Evolutionary conservation across 2,888 invertebrate genomes (phyloP).

Genomic region (Lithodes maja): DNA sequence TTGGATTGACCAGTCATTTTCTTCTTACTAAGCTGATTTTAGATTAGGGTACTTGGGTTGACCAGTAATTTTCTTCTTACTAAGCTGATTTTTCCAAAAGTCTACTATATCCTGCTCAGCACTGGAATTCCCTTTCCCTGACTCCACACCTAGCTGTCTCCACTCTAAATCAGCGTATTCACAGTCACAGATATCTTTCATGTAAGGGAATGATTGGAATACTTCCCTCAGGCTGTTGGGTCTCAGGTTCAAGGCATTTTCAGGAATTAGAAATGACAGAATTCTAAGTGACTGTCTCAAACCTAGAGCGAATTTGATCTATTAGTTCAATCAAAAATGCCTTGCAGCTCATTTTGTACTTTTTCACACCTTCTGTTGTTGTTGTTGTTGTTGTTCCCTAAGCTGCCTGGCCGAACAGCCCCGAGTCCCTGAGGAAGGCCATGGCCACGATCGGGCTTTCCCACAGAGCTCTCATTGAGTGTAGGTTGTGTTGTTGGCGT

Average conservation of each 20-base stretch:
- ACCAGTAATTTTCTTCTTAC: constrained; percentile 28
- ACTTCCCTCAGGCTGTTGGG: constrained; percentile 29
- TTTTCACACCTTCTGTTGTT: constrained; percentile 18
- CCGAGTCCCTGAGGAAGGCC: too few species aligned
- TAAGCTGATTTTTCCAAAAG: constrained; percentile 40
- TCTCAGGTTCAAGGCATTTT: constrained; percentile 35
- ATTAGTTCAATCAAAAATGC: constrained; percentile 29
- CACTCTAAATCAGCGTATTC: constrained; percentile 26
- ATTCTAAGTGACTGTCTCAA: constrained; percentile 39
- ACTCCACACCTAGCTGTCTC: constrained; percentile 23
- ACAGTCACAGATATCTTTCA: constrained; percentile 21
- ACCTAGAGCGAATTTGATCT: constrained; percentile 27
- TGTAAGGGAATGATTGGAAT: constrained; percentile 18
- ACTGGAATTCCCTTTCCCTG: neutral
- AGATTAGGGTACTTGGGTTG: constrained; percentile 45
- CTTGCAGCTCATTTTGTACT: constrained; percentile 32
- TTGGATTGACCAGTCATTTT: too few species aligned
- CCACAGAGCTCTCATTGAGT: too few species aligned
- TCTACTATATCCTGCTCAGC: constrained; percentile 24
- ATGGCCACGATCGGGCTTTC: too few species aligned
- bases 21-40: too few species aligned
- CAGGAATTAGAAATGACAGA: constrained; percentile 32
- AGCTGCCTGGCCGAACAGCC: too few species aligned
- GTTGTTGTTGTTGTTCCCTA: too few species aligned
- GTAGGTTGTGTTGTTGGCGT: too few species aligned